A percentile compares a stretch with the other conserved stretches of the same genome.
phyloP scores from a whole-genome alignment of 2,797 vertebrate species.

The Anguilla pacifica region DNA sequence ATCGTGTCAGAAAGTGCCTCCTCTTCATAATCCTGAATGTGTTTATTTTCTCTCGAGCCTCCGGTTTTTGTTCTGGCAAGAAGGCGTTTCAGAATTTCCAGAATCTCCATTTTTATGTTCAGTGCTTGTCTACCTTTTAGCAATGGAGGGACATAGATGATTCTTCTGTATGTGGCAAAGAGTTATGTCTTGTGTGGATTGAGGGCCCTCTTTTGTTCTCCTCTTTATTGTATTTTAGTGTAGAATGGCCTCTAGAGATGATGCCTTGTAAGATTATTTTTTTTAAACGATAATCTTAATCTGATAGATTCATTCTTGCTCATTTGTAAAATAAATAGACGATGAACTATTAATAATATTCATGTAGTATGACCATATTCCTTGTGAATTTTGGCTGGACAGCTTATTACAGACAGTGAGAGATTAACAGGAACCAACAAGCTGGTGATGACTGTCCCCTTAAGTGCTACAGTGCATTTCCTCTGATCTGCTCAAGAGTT shows the following conservation, averaged over 20 bases:
- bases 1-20: constrained; percentile 22
- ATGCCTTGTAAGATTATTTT: background rate
- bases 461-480: background rate
- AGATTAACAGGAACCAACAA: background rate
- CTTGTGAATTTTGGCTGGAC: background rate
- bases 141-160: background rate
- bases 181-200: background rate
- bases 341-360: background rate
- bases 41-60: background rate
- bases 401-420: background rate
- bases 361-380: background rate
- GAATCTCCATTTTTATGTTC: background rate
- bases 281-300: too few relatives aligned
- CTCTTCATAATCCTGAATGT: constrained; percentile 3
- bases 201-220: background rate
- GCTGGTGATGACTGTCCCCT: background rate
- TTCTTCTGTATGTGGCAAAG: background rate
- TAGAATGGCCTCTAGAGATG: background rate
- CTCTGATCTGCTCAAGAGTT: background rate
- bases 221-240: background rate
- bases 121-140: background rate
- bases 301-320: background rate
- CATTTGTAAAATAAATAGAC: background rate
- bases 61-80: background rate
- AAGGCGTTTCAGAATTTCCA: too few relatives aligned